Base-by-base conservation (phyloP, 2,888 invertebrate genomes). In the Elegia similella region DNA sequence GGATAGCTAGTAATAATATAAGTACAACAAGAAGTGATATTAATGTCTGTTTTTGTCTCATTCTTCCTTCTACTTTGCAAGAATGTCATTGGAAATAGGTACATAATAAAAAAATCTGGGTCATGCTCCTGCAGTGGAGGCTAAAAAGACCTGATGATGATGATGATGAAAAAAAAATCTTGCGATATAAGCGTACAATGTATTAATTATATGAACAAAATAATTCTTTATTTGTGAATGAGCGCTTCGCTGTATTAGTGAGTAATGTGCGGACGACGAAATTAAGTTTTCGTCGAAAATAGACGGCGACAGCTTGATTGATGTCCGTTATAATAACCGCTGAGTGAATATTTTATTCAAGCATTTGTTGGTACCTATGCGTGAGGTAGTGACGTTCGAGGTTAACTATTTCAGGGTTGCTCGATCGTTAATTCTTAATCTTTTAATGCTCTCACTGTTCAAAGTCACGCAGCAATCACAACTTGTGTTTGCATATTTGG, bases 291-390 rank as follows among this genome's bases (percentile, higher is more conserved):
- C 80, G 73, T 81, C 75, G 76, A 80, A 84, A 86, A 83, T 83
- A 82, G 75, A 78, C 77, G 84, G 67, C 68, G 83, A 83, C 84
- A 83, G 81, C 67, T 82, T 85, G 88, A 88, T 87, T 79, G 82
- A 86, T 87, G 80, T 80, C 76, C 74, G 76, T 78, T 82, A 80
- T 83, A 82, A 84, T 84, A 87, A 84, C 78, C 73, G 73, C 64
- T 75, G 76, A 83, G 75, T 83, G 83, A 84, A 86, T 88, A 85
- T 86, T 86, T 86, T 82, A 86, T 86, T 82, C 72, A 76, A 70
- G 67, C 71, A 71, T 75, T 82, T 71, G 74, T 73, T 73, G 72
- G 72, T 72, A 70, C 69, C 68, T 72, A 76, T 81, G 85, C 85
- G 84, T 86, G 84, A 78, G 80, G 81, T 67, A 63, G 73, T 79